Percentiles rank a stretch among this genome's conserved stretches.
phyloP scores from a whole-genome alignment of 2,113 vertebrate genomes.

The Mungos mungo region DNA sequence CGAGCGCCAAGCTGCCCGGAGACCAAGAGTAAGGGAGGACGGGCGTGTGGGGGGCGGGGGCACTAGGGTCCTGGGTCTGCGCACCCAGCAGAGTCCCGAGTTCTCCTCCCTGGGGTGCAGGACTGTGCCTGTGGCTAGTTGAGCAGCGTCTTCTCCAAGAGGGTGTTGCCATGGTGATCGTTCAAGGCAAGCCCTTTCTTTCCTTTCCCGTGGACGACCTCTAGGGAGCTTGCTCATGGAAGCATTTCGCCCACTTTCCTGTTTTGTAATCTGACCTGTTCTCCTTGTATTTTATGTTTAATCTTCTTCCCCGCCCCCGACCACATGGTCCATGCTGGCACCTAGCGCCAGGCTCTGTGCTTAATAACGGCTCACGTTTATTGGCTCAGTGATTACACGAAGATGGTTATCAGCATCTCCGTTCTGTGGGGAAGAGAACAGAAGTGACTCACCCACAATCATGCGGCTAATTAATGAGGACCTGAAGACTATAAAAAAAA shows the following conservation, averaged over 20 bases:
- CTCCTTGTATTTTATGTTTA: not conserved
- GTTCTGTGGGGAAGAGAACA: not conserved
- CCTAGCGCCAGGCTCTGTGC: not conserved
- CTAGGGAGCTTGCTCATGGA: rapidly evolving
- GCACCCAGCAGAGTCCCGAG: not conserved
- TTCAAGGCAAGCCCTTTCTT: rapidly evolving
- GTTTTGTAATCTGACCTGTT: not conserved
- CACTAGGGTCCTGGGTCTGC: not conserved
- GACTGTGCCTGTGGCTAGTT: not conserved
- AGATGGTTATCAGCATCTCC: rapidly evolving
- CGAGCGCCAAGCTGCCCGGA: not conserved
- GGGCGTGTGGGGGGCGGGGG: not conserved
- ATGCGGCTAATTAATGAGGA: not conserved
- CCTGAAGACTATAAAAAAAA: not conserved
- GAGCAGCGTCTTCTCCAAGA: not conserved
- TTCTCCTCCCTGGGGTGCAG: not conserved
- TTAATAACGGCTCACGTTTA: not conserved
- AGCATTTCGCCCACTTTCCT: not conserved
- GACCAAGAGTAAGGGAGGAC: not conserved
- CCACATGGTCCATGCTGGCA: rapidly evolving
- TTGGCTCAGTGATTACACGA: not conserved
- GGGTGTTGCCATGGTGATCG: rapidly evolving
- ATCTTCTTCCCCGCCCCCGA: not conserved
- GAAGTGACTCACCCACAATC: not conserved
- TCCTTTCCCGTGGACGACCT: rapidly evolving